phyloP scores from a whole-genome alignment of 2,888 invertebrate genomes.

The Xanthorhoe spadicearia region DNA sequence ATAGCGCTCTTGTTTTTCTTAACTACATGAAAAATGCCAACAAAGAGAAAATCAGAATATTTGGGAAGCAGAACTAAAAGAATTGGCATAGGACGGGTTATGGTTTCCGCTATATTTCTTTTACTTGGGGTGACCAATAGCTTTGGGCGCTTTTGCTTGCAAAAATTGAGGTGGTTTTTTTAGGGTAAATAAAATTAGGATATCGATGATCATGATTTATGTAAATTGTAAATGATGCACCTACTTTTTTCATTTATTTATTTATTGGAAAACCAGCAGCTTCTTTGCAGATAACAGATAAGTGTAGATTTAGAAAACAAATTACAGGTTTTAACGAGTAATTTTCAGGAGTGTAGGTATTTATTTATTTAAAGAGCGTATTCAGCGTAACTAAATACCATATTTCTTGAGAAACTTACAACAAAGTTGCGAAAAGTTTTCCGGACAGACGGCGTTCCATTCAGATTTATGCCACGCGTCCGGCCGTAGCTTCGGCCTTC shows the following conservation, averaged over 20 bases:
- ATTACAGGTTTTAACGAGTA: no score
- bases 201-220: slow-evolving; percentile 32
- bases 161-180: slow-evolving; percentile 35
- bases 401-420: slow-evolving; percentile 52
- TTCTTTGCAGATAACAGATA: no score
- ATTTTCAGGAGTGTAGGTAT: neutral
- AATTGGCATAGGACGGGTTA: slow-evolving; percentile 72
- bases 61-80: slow-evolving; percentile 63
- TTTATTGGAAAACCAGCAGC: no score
- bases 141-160: slow-evolving; percentile 48
- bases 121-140: slow-evolving; percentile 58
- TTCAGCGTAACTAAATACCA: slow-evolving; percentile 1
- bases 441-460: slow-evolving; percentile 66
- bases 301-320: no score
- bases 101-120: slow-evolving; percentile 76
- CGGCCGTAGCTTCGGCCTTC: slow-evolving; percentile 54
- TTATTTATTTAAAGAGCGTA: neutral
- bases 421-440: slow-evolving; percentile 65
- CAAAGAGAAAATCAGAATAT: slow-evolving; percentile 67
- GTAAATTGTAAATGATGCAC: no score
- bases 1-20: slow-evolving; percentile 82
- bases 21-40: slow-evolving; percentile 76
- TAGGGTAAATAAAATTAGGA: slow-evolving; percentile 47
- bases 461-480: slow-evolving; percentile 81
- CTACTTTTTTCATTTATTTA: no score